Percentiles rank a stretch among this genome's conserved stretches.
phyloP scores from a whole-genome alignment of 1,140 invertebrate species.

The Calycopis cecrops region DNA sequence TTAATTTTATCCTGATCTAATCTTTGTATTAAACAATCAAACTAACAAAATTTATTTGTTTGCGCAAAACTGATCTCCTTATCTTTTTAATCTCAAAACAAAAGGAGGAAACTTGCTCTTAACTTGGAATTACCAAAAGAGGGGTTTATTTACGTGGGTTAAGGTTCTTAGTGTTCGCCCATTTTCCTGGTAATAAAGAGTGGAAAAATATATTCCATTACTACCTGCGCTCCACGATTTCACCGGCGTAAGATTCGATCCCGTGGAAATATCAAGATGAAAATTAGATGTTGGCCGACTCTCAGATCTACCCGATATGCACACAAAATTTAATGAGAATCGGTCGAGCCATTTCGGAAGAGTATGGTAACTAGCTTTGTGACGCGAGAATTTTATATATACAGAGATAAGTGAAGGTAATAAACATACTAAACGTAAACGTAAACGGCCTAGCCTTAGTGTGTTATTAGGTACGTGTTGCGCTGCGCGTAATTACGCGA shows the following conservation, averaged over 20 bases:
- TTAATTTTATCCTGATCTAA: too few species aligned
- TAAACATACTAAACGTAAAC: conserved; percentile 4
- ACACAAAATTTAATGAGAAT: too few species aligned
- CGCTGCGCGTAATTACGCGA: conserved; percentile 1
- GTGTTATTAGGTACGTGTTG: background rate
- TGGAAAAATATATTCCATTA: background rate
- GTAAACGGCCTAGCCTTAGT: conserved; percentile 7
- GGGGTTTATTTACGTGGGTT: background rate
- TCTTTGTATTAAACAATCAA: too few species aligned
- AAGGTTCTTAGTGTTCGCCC: background rate
- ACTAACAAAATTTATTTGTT: too few species aligned
- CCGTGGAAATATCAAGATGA: too few species aligned
- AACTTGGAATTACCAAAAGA: background rate
- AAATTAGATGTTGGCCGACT: too few species aligned
- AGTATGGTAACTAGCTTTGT: too few species aligned
- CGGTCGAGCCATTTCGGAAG: too few species aligned
- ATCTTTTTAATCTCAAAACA: conserved; percentile 6
- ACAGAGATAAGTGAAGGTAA: conserved; percentile 6
- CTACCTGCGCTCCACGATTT: too few species aligned
- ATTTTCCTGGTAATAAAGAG: background rate
- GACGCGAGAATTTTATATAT: too few species aligned
- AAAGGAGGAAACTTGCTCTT: background rate
- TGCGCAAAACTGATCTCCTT: background rate
- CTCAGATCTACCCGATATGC: too few species aligned
- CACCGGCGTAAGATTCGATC: too few species aligned